Percentiles rank a stretch among this genome's conserved stretches.
Evolutionary conservation across 2,113 vertebrate genomes (phyloP).

Genomic region (Dipodomys merriami): DNA sequence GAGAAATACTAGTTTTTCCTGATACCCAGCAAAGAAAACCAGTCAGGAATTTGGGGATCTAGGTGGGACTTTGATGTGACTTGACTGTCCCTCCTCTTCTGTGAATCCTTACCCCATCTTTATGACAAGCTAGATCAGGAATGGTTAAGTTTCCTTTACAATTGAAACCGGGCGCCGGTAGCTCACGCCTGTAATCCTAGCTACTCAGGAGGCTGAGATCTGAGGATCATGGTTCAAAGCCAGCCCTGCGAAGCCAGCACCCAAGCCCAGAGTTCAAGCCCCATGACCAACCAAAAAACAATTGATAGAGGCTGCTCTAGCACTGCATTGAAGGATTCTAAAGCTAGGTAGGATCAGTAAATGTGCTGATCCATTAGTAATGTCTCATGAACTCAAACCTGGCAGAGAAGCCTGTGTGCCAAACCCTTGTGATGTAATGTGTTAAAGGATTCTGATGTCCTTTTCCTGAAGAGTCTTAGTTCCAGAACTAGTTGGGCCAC

Average conservation of each 20-base stretch:
- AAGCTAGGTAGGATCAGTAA: background rate
- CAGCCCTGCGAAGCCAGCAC: too few species aligned
- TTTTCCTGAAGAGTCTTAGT: conserved; percentile 54
- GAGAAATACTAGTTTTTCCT: background rate
- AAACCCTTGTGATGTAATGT: background rate
- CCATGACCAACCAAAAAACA: too few species aligned
- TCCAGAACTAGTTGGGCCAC: conserved; percentile 35
- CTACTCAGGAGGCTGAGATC: too few species aligned
- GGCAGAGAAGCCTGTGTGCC: background rate
- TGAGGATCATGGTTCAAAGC: too few species aligned
- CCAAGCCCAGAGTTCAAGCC: too few species aligned
- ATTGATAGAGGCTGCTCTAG: conserved; percentile 10
- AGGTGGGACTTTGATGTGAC: background rate
- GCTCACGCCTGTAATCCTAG: too few species aligned
- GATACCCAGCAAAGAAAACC: background rate
- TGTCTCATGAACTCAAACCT: background rate
- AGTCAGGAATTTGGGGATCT: background rate
- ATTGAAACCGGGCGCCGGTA: background rate
- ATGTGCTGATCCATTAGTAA: background rate
- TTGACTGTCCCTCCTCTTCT: background rate
- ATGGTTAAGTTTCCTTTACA: background rate
- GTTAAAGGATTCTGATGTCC: background rate
- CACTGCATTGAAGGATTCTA: background rate
- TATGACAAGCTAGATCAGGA: background rate
- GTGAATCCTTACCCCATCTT: background rate